Evolutionary conservation across 2,888 invertebrate genomes (phyloP), one percentile per base, ranked within the genome.

Genomic region (Drosophila parthenogenetica): DNA sequence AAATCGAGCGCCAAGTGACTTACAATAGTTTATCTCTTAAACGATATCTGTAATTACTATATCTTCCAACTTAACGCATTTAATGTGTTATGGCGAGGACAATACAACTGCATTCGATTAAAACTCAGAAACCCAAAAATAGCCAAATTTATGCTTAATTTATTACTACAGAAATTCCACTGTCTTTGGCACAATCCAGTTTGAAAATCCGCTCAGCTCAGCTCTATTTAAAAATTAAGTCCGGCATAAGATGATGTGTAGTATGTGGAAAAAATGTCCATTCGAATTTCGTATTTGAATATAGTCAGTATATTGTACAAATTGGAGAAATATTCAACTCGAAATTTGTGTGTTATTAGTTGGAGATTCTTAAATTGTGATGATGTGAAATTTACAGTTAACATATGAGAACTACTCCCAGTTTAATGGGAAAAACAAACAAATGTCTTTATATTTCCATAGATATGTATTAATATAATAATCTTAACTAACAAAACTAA

Each of bases 321-420:
- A 60, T 1, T 43, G 45, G 50, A 64, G 69, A 63, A 39, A 39
- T 61, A 51, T 59, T 73, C 66, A 57, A 46, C 55, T 53, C 22
- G 22, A 22, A 22, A 22, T 46, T 57, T 57, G 57, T 78, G 64
- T 77, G 74, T 78, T 89, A 78, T 88, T 75, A 73, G 89, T 84
- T 88, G 83, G 72, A 73, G 73, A 87, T 81, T 76, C 89, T 87
- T 81, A 87, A 92, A 91, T 91, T 92, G 92, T 92, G 92, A 92
- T 92, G 92, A 92, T 92, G 92, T 91, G 92, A 90, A 92, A 92
- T 92, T 91, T 90, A 92, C 91, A 92, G 92, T 92, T 92, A 92
- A 92, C 92, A 83, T 88, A 86, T 90, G 83, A 89, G 82, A 90
- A 89, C 90, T 89, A 90, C 87, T 90, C 91, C 91, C 92, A 92